Base-by-base conservation (phyloP, 1,140 invertebrate genomes). In the Drosophila seguyi region DNA sequence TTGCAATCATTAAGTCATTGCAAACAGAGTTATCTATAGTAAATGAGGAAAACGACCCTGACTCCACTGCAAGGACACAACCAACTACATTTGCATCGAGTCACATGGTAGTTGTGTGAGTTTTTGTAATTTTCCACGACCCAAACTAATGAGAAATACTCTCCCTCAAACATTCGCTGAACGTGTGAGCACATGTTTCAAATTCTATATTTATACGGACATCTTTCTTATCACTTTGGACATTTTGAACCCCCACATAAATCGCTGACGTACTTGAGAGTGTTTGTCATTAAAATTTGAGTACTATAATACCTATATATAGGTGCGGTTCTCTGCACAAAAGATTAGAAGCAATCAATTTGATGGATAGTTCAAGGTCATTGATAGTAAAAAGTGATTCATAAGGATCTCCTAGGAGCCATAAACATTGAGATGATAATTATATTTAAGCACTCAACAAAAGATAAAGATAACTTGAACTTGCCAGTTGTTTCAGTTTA, bases 351-450 rank as follows among this genome's bases (percentile, higher is more conserved):
- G 6, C 42, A 34, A 39, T 48, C 39, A 36, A 57, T 63, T 34
- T 41, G 41, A 39, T 62, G 44, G 44, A 57, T 68, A 61, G 38
- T 66, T 68, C 81, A 84, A 84, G 81, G 81, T 81, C 81, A 68
- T 58, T 38, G 48, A 79, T 75, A 72, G 29, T 38, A 34, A 42
- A 47, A 31, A 31, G 59, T 74, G 56, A 62, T 36, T 68, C 52
- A 56, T 39, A 52, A 41, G 10, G 31, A 39, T n/a, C n/a, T 10
- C 7, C 36, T 39, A 4, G 3, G 2, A 38, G 20, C 3, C 36
- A 52, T 36, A n/a, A 38, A 55, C 39, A 29, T 60, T 63, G 31
- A 36, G 14, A 11, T 34, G 14, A n/a, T n/a, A 16, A 34, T 18
- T 31, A 6, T 13, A 18, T 8, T 38, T 47, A 27, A 2, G 20